Evolutionary conservation across 2,113 vertebrate genomes (phyloP).

Genomic region (cattle (Bos taurus)): DNA sequence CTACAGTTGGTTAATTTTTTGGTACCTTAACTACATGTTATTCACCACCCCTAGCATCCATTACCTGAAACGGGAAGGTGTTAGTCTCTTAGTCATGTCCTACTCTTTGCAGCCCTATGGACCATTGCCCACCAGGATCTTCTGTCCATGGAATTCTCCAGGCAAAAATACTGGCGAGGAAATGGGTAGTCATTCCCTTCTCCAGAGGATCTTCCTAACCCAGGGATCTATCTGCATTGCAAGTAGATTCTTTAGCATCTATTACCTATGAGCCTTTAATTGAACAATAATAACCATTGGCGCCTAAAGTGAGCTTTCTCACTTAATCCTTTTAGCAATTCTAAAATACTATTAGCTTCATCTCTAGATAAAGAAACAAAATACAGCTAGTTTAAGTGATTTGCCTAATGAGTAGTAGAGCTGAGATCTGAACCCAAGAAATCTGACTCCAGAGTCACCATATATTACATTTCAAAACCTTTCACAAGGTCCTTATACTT

Average conservation of each 20-base stretch:
- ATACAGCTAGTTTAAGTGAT: not conserved
- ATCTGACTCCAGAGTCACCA: not conserved
- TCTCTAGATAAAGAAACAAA: not conserved
- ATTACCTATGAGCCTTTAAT: not conserved
- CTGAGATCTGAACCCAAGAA: not conserved
- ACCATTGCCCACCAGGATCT: not conserved
- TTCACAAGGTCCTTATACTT: not conserved
- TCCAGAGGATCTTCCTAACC: not conserved
- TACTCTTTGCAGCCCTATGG: not conserved
- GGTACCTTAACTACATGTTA: not conserved
- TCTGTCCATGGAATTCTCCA: not conserved
- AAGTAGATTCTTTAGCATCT: not conserved
- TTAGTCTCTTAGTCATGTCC: not conserved
- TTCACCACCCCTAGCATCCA: not conserved
- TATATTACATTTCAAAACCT: not conserved
- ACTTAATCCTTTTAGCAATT: not conserved
- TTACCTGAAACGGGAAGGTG: not conserved
- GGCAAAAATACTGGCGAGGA: not conserved
- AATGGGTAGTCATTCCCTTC: not conserved
- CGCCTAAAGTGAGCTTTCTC: not conserved
- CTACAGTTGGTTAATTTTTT: not conserved
- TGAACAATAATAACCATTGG: not conserved
- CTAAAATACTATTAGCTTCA: not conserved
- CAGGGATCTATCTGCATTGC: not conserved
- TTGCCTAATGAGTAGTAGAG: not conserved